A percentile compares a stretch with the other conserved stretches of the same genome.
Conservation (phyloP, 2,113 vertebrate genomes). For the Carassius auratus region DNA sequence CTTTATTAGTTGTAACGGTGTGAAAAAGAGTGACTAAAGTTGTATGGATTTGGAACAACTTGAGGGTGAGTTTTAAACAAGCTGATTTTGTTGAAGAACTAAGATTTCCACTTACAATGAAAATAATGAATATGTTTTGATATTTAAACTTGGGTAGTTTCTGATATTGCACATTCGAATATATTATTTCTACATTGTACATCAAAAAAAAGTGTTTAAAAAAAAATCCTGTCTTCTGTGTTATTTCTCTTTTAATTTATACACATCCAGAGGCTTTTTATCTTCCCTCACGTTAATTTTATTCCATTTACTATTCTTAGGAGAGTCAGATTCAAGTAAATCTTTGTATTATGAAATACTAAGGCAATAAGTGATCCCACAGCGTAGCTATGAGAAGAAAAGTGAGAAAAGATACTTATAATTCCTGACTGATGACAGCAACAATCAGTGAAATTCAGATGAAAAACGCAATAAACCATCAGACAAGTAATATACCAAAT, state of each 20-base stretch:
- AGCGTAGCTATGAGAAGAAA: not conserved
- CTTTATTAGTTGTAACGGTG: not conserved
- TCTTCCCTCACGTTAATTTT: not conserved
- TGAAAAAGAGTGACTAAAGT: not conserved
- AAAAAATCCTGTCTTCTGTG: not conserved
- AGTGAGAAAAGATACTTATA: not conserved
- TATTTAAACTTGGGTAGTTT: not conserved
- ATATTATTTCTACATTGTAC: not conserved
- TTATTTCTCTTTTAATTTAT: not conserved
- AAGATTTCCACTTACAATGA: not conserved
- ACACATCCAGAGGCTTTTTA: not conserved
- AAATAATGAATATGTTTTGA: not conserved
- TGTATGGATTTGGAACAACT: not conserved
- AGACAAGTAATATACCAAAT: conserved; percentile 1
- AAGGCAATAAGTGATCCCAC: not conserved
- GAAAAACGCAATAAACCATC: not conserved
- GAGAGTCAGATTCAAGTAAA: too few species aligned
- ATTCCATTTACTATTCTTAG: not conserved
- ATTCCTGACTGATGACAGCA: conserved; percentile 3
- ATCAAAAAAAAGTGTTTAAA: not conserved
- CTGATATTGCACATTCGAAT: not conserved
- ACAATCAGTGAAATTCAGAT: not conserved
- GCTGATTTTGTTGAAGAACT: not conserved
- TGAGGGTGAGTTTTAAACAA: not conserved
- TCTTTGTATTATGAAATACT: not conserved